Evolutionary conservation across 2,797 vertebrate species (phyloP), one percentile per base, ranked within the genome.

Genomic region (Thripadectes ignobilis): DNA sequence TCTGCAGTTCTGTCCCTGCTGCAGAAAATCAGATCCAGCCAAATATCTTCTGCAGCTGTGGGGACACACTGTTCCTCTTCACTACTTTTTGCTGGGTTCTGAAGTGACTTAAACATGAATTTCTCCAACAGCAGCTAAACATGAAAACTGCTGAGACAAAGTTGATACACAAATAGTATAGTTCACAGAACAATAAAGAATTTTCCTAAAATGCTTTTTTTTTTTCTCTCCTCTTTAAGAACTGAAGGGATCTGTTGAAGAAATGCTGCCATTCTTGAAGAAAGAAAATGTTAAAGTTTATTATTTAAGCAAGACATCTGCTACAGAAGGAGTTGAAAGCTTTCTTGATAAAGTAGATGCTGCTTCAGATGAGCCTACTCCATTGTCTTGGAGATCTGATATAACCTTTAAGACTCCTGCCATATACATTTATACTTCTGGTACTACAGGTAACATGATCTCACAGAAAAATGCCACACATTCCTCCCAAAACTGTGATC

Each of bases 351-450:
- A 98, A 97, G 96, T 98, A 41, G 98, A 98, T 9, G 93, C 97
- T 32, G 98, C 98, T 4, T 98, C 98, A 1, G 96, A 98, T 48
- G 79, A 95, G 1, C 96, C 98, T 5, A 74, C 97, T 34, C 98
- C 98, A 4, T 97, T 72, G 30, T 98, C 98, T 3, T 97, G 98
- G 96, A 98, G 98, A 87, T 98, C 98, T 12, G 96, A 98, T 73
- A 59, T 98, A 88, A 98, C 98, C 12, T 97, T 97, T 67, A 97
- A 97, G 91, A 98, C 97, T n/a, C 98, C 98, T 22, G 98, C 98
- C 3, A 88, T 98, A 76, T 99, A 98, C 67, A 99, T 99, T 88
- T 99, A 99, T 96, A 99, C 99, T 26, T 99, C 99, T 73, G 99
- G 99, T 91, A 99, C 99, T 36, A 99, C 99, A 98, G 99, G 99